Evolutionary conservation across 2,888 invertebrate genomes (phyloP).

Genomic region (Habroteleia sp.): DNA sequence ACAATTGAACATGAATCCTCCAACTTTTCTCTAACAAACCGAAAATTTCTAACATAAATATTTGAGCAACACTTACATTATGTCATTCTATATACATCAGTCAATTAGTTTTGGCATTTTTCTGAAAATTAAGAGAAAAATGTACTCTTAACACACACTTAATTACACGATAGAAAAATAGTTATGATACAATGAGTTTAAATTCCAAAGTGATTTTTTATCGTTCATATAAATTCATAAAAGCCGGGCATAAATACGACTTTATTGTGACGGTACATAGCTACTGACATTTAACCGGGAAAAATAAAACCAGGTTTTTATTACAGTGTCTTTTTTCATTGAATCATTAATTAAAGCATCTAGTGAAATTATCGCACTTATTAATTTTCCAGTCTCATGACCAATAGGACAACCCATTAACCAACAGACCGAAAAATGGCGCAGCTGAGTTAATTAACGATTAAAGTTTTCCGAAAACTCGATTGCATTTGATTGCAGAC

Average conservation of each 20-base stretch:
- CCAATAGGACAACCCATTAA: slow-evolving; percentile 17
- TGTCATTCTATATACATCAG: slow-evolving; percentile 51
- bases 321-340: slow-evolving; percentile 17
- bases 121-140: slow-evolving; percentile 2
- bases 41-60: slow-evolving; percentile 57
- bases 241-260: slow-evolving; percentile 11
- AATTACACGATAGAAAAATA: not conserved
- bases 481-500: slow-evolving; percentile 27
- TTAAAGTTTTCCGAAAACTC: slow-evolving; percentile 38
- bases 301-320: slow-evolving; percentile 24
- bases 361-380: slow-evolving; percentile 28
- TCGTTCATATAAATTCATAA: slow-evolving; percentile 17
- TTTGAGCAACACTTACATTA: slow-evolving; percentile 59
- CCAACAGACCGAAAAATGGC: slow-evolving; percentile 22
- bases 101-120: slow-evolving; percentile 47
- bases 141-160: slow-evolving; percentile 1
- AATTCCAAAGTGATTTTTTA: slow-evolving; percentile 1
- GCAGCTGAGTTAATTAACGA: slow-evolving; percentile 24
- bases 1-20: slow-evolving; percentile 35
- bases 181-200: slow-evolving; percentile 13
- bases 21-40: slow-evolving; percentile 23
- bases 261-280: slow-evolving; percentile 8
- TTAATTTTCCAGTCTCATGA: slow-evolving; percentile 13
- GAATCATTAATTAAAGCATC: slow-evolving; percentile 32
- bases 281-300: slow-evolving; percentile 23